These are phyloP conservation scores for Cirrhinus mrigala DNA, from an alignment of 2,797 vertebrate species.

Conservation along the genomic window DNA sequence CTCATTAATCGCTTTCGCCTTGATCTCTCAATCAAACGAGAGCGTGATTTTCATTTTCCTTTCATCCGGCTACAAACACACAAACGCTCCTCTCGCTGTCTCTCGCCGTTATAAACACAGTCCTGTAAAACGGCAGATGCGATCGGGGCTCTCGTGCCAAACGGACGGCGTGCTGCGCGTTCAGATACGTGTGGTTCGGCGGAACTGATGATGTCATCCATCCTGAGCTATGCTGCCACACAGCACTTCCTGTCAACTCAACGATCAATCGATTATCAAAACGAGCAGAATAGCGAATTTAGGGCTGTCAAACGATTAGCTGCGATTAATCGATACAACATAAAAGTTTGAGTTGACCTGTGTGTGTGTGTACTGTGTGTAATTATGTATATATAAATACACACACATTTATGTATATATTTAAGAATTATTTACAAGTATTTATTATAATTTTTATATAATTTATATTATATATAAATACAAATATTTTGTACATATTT, in stretches of 20 bases:
- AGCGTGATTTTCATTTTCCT: constrained; percentile 27
- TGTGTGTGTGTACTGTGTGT: too few species aligned
- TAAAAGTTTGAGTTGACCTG: too few species aligned
- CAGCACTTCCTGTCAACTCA: neutral
- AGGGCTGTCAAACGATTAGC: too few species aligned
- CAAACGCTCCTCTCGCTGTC: neutral
- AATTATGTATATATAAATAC: too few species aligned
- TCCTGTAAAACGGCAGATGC: constrained; percentile 37
- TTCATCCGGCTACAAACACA: constrained; percentile 13
- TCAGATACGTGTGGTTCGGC: neutral
- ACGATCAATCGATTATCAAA: too few species aligned
- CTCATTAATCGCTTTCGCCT: constrained; percentile 43
- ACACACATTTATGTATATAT: too few species aligned
- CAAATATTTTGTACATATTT: too few species aligned
- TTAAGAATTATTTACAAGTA: too few species aligned
- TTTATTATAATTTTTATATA: too few species aligned
- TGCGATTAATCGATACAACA: too few species aligned
- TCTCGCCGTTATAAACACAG: constrained; percentile 34
- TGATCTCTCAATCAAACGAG: constrained; percentile 35
- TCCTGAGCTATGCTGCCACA: constrained; percentile 19
- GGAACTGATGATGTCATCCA: constrained; percentile 43
- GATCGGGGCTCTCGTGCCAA: constrained; percentile 1
- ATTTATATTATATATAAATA: too few species aligned
- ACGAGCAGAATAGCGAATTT: too few species aligned
- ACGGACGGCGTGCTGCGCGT: constrained; percentile 4